Evolutionary conservation across 2,888 invertebrate species (phyloP).

Genomic region (Noctua fimbriata): DNA sequence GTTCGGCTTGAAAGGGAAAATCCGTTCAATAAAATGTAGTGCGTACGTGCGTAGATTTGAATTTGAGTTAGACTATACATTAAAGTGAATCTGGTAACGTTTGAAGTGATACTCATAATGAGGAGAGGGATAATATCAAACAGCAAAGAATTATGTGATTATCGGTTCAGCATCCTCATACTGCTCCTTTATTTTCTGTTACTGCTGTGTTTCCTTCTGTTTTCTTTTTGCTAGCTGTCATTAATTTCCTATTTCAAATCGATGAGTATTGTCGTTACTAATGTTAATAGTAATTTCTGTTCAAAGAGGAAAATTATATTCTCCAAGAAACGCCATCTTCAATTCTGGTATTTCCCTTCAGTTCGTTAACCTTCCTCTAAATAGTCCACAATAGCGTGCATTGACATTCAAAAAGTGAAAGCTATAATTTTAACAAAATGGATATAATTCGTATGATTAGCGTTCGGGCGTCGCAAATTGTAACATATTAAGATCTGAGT

Average conservation of each 20-base stretch:
- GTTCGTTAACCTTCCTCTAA: slow-evolving; percentile 62
- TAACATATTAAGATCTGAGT: slow-evolving; percentile 68
- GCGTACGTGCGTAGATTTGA: slow-evolving; percentile 35
- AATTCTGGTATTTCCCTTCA: background rate
- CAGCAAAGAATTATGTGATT: background rate
- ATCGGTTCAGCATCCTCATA: background rate
- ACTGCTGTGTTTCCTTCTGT: background rate
- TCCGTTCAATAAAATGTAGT: slow-evolving; percentile 48
- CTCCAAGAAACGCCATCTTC: background rate
- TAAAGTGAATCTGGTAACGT: slow-evolving; percentile 1
- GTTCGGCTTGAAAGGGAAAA: slow-evolving; percentile 47
- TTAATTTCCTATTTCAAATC: background rate
- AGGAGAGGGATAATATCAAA: too few relatives aligned
- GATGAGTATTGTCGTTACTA: background rate
- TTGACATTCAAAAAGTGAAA: slow-evolving; percentile 69
- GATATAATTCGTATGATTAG: slow-evolving; percentile 66
- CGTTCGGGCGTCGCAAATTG: slow-evolving; percentile 65
- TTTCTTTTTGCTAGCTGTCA: background rate
- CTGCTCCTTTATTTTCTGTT: background rate
- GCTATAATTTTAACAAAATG: slow-evolving; percentile 58
- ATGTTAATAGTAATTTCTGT: too few relatives aligned
- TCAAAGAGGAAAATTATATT: background rate
- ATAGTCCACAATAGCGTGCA: slow-evolving; percentile 65
- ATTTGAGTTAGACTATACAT: slow-evolving; percentile 18
- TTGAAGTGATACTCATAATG: background rate